These are phyloP conservation scores for Zeugodacus cucurbitae DNA, from an alignment of 1,140 invertebrate genomes.

Conservation along the genomic window DNA sequence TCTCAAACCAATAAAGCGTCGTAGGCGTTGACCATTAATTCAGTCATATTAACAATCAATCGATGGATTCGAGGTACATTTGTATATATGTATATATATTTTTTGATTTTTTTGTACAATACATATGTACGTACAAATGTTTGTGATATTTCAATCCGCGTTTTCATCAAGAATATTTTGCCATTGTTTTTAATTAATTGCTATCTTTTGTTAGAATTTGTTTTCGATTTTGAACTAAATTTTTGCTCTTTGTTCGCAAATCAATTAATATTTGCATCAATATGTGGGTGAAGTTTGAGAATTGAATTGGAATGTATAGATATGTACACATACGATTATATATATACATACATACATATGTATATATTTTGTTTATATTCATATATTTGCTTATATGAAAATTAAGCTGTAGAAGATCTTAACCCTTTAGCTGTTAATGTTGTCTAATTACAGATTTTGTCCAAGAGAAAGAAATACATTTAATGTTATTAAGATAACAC, in stretches of 20 bases:
- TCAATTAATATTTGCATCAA: background rate
- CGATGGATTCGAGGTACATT: background rate
- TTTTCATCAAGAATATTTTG: background rate
- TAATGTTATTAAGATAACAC: no score
- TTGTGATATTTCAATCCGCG: background rate
- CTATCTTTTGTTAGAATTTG: background rate
- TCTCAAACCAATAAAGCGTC: background rate
- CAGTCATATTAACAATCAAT: slow-evolving; percentile 5
- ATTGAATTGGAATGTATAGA: background rate
- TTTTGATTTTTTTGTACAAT: background rate
- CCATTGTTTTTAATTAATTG: background rate
- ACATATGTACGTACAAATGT: background rate
- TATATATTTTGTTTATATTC: no score
- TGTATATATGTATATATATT: background rate
- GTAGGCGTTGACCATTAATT: background rate
- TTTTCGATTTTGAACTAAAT: background rate
- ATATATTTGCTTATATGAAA: no score
- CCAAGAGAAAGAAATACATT: no score
- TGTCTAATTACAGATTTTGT: no score
- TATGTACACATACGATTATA: no score
- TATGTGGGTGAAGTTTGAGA: background rate
- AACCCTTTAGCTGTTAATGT: no score
- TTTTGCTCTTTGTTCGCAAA: background rate
- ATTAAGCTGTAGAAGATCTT: no score
- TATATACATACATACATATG: no score